A percentile compares a stretch with the other conserved stretches of the same genome.
phyloP scores from a whole-genome alignment of 2,113 vertebrate genomes.

The Phalacrocorax carbo region DNA sequence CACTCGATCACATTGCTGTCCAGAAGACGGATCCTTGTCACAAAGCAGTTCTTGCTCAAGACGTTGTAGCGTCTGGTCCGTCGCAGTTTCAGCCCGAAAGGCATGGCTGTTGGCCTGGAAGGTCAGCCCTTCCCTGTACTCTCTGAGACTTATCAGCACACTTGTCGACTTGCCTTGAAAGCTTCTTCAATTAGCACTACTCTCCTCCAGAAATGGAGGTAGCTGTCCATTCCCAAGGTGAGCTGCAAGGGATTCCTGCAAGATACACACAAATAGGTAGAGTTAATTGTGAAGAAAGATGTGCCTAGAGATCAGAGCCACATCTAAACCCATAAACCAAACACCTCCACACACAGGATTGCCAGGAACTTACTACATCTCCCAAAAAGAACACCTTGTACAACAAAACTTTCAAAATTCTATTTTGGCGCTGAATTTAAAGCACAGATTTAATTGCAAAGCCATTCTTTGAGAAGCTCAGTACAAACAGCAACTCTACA shows the following conservation, averaged over 20 bases:
- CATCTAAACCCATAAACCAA: neutral
- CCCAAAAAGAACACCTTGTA: neutral
- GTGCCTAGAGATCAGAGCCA: neutral
- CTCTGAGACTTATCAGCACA: conserved; percentile 37
- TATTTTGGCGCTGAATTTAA: neutral
- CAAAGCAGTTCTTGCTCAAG: conserved; percentile 97
- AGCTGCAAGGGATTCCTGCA: conserved; percentile 37
- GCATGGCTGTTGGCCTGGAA: conserved; percentile 80
- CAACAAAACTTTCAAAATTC: neutral
- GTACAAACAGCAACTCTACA: neutral
- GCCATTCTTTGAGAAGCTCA: neutral
- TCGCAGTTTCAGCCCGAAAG: conserved; percentile 90
- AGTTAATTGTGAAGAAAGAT: neutral
- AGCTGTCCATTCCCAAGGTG: conserved; percentile 71
- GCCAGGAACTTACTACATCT: neutral
- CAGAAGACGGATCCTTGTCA: conserved; percentile 91
- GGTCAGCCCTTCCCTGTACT: neutral
- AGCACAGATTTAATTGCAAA: neutral
- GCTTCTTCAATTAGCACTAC: conserved; percentile 65
- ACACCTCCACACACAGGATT: neutral
- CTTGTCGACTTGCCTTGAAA: neutral
- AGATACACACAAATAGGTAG: neutral
- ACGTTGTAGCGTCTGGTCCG: conserved; percentile 95
- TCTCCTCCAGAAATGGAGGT: conserved; percentile 55
- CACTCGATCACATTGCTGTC: conserved; percentile 92